phyloP scores from a whole-genome alignment of 2,888 invertebrate genomes.

The Tridacna gigas region DNA sequence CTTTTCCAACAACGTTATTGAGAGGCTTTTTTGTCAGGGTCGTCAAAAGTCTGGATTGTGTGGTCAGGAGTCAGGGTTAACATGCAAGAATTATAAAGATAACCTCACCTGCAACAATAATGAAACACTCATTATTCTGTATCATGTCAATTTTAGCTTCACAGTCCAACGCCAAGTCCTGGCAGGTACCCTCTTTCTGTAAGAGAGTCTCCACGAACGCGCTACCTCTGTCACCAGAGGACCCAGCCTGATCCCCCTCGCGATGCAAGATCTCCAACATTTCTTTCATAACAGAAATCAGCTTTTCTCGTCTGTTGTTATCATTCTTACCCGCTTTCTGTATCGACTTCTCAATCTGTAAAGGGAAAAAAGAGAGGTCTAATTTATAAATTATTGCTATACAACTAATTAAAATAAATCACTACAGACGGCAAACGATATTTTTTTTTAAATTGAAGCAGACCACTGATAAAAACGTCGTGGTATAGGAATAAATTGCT shows the following conservation, averaged over 20 bases:
- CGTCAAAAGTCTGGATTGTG: no score
- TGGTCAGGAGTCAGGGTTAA: no score
- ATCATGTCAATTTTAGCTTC: constrained; percentile 51
- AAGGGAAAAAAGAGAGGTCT: not conserved
- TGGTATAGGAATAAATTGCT: not conserved
- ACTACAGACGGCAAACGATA: no score
- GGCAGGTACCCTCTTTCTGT: constrained; percentile 64
- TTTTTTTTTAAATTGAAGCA: no score
- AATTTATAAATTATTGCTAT: no score
- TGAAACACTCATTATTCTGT: constrained; percentile 64
- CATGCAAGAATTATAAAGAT: no score
- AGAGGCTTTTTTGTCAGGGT: no score
- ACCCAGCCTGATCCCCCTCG: constrained; percentile 38
- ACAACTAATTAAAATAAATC: no score
- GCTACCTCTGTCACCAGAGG: constrained; percentile 38
- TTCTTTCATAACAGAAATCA: constrained; percentile 58
- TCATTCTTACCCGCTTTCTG: constrained; percentile 59
- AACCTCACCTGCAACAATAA: constrained; percentile 74
- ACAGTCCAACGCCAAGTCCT: constrained; percentile 65
- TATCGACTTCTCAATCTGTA: constrained; percentile 68
- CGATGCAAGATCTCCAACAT: constrained; percentile 49
- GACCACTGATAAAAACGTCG: not conserved
- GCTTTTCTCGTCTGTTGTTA: constrained; percentile 57
- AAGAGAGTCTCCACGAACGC: constrained; percentile 61
- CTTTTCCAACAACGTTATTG: no score